Base-by-base conservation (phyloP, 2,113 vertebrate species). In the Eurypyga helias region DNA sequence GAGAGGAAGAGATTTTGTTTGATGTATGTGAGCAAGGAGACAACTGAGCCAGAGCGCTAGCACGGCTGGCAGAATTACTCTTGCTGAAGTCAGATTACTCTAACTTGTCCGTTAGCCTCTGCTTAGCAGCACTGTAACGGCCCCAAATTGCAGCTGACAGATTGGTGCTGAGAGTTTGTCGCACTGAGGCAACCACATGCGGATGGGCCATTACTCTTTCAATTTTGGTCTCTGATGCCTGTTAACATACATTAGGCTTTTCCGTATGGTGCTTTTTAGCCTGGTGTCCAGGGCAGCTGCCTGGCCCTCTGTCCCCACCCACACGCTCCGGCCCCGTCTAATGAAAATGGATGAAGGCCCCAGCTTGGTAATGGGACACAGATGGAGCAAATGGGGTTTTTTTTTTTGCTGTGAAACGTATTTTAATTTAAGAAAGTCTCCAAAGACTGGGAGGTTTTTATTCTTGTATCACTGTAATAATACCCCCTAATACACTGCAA, bases 201-300 rank as follows among this genome's bases (percentile, higher is more conserved):
- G 88, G 93, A 94, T 69, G 90, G 78, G 90, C 97, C 97, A 98
- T 98, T 98, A 98, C 93, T 98, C 97, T 98, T 98, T 96, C 98
- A 97, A 98, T 98, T 98, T 98, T 66, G 91, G 90, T 46, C 41
- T 89, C 91, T 94, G 95, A 76, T 70, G 96, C 94, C 93, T 98
- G 97, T 97, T 98, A 97, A 96, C 97, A 96, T 91, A 90, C 87
- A 97, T 98, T 97, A 98, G 96, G 96, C 96, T 93, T 87, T 88
- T 94, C 95, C 93, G 97, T 97, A 97, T 94, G 97, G 95, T 96
- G 94, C 91, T 82, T 87, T 82, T 98, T 98, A 98, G 97, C 86
- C 58, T 49, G 73, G 94, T 96, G 94, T 83, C 97, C 94, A 96
- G 97, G 97, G 95, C 95, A 96, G 96, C 96, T 97, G 90, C 97